Conservation (phyloP, 2,113 vertebrate genomes). For the Carettochelys insculpta region DNA sequence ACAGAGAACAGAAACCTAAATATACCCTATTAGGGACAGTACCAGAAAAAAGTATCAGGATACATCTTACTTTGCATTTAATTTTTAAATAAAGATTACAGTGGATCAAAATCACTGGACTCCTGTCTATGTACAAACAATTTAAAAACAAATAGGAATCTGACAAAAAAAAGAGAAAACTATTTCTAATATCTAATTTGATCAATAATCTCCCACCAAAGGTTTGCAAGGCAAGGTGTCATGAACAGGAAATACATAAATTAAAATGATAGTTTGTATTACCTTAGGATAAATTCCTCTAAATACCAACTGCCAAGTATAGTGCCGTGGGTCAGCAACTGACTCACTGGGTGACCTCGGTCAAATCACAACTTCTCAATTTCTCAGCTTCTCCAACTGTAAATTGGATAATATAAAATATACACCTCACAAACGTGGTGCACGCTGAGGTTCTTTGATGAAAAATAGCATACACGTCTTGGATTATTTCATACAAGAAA, state of each 20-base stretch:
- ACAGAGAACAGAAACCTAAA: not conserved
- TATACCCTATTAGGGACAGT: not conserved
- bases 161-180: not conserved
- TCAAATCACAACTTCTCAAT: not conserved
- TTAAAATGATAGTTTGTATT: not conserved
- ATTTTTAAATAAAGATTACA: not conserved
- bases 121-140: not conserved
- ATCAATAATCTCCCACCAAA: not conserved
- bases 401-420: not conserved
- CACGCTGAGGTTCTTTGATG: not conserved
- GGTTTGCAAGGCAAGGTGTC: not conserved
- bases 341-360: too few species aligned
- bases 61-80: not conserved
- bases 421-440: not conserved
- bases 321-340: not conserved
- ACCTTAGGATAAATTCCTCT: not conserved
- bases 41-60: not conserved
- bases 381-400: not conserved
- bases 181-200: not conserved
- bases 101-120: rapidly evolving
- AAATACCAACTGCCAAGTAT: not conserved
- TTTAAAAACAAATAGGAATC: not conserved
- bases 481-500: not conserved
- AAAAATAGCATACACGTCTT: not conserved
- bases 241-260: too few species aligned